Percentiles rank a stretch among this genome's conserved stretches.
These are phyloP conservation scores for Malacoctenus gilli DNA, from an alignment of 2,797 vertebrate species.

Conservation along the genomic window DNA sequence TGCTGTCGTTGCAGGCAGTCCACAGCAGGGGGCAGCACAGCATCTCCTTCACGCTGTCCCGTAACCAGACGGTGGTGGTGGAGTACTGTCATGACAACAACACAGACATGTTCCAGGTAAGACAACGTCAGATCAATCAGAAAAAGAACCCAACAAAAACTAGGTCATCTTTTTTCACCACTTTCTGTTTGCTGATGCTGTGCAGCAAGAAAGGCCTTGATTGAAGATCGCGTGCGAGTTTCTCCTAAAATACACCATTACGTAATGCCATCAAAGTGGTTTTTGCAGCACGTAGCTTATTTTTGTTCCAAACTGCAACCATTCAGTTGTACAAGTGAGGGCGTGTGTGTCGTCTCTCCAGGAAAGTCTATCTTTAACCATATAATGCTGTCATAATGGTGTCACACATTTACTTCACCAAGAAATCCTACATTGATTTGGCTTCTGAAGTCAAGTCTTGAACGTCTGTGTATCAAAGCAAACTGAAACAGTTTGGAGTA, in stretches of 20 bases:
- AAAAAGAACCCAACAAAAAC: too few relatives aligned
- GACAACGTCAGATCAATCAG: neutral
- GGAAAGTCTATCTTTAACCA: slow-evolving; percentile 45
- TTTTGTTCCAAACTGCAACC: slow-evolving; percentile 30
- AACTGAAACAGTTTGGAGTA: too few relatives aligned
- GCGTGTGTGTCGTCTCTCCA: slow-evolving; percentile 10
- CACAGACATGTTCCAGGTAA: slow-evolving; percentile 99
- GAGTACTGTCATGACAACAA: slow-evolving; percentile 96
- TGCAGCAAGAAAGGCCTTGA: neutral
- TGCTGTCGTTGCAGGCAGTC: slow-evolving; percentile 85
- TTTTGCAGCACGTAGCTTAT: slow-evolving; percentile 24
- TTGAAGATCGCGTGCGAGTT: neutral
- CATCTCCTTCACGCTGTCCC: slow-evolving; percentile 94
- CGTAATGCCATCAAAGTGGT: slow-evolving; percentile 39
- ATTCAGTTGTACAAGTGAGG: slow-evolving; percentile 20
- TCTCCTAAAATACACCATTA: slow-evolving; percentile 37
- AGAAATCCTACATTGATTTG: neutral
- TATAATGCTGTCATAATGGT: slow-evolving; percentile 2
- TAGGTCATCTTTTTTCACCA: too few relatives aligned
- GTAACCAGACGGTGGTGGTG: slow-evolving; percentile 96
- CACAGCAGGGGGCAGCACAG: slow-evolving; percentile 97
- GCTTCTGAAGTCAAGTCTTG: too few relatives aligned
- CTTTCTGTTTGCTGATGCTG: too few relatives aligned
- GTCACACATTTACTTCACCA: slow-evolving; percentile 2
- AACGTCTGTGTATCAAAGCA: too few relatives aligned